Conservation (phyloP, 2,113 vertebrate genomes). For the Silurus meridionalis region DNA sequence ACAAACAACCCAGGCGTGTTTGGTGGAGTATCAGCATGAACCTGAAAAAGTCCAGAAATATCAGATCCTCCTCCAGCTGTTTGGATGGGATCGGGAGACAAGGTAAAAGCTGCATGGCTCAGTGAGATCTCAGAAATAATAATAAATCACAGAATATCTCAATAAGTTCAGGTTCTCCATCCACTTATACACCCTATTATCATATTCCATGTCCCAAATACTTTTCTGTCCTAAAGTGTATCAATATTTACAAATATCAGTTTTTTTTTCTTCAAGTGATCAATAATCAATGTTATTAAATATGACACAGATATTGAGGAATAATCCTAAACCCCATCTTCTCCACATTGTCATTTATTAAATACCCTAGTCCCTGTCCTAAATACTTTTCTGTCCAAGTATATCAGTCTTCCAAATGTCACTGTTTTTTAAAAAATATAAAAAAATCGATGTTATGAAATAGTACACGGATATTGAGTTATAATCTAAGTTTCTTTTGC, state of each 20-base stretch:
- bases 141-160: neutral
- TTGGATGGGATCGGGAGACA: slow-evolving; percentile 66
- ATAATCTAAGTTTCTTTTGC: too few relatives aligned
- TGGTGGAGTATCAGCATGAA: slow-evolving; percentile 52
- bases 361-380: too few relatives aligned
- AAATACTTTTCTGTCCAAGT: too few relatives aligned
- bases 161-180: neutral
- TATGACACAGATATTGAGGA: too few relatives aligned
- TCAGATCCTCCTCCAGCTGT: slow-evolving; percentile 61
- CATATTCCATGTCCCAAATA: neutral
- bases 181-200: neutral
- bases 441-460: too few relatives aligned
- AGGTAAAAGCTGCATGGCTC: slow-evolving; percentile 34
- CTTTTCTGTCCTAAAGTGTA: neutral
- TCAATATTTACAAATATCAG: neutral
- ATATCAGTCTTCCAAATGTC: too few relatives aligned
- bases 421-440: too few relatives aligned
- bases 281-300: too few relatives aligned
- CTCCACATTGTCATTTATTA: too few relatives aligned
- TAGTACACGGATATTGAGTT: too few relatives aligned
- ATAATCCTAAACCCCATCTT: too few relatives aligned
- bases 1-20: neutral
- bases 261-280: too few relatives aligned
- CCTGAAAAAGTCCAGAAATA: slow-evolving; percentile 62
- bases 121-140: neutral